These are phyloP conservation scores for Dermatemys mawii DNA, from an alignment of 2,113 vertebrate genomes.

Conservation along the genomic window DNA sequence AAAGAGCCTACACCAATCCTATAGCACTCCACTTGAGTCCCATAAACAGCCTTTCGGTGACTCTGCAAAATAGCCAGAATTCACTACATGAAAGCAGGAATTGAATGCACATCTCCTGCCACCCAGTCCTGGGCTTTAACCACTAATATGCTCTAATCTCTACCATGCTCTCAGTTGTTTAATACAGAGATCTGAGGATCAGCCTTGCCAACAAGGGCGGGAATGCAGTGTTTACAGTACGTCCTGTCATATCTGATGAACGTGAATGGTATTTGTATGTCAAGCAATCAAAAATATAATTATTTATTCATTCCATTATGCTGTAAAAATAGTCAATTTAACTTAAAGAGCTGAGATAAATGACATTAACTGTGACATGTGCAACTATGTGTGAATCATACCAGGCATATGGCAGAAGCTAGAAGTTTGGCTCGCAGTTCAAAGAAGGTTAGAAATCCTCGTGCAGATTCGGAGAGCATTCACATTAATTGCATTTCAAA, in stretches of 20 bases:
- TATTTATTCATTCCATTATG: slow-evolving; percentile 44
- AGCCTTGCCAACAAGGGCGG: not conserved
- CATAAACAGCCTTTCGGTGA: not conserved
- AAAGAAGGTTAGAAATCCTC: slow-evolving; percentile 8
- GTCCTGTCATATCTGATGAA: not conserved
- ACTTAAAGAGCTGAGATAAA: slow-evolving; percentile 41
- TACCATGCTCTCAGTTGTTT: not conserved
- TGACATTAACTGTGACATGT: slow-evolving; percentile 16
- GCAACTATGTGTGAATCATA: not conserved
- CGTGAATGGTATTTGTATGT: not conserved
- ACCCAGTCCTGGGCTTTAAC: not conserved
- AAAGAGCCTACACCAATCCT: not conserved
- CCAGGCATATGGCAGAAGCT: slow-evolving; percentile 31
- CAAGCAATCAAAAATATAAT: slow-evolving; percentile 32
- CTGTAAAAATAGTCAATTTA: slow-evolving; percentile 39
- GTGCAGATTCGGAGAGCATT: not conserved
- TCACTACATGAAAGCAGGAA: not conserved
- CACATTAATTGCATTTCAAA: not conserved
- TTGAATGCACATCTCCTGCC: not conserved
- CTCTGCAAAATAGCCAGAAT: not conserved
- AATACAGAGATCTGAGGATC: not conserved
- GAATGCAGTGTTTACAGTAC: not conserved
- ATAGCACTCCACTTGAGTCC: not conserved
- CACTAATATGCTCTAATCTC: not conserved
- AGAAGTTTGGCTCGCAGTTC: slow-evolving; percentile 30